Percentiles rank a stretch among this genome's conserved stretches.
Evolutionary conservation across 1,140 invertebrate genomes (phyloP).

Genomic region (Penaeus japonicus): DNA sequence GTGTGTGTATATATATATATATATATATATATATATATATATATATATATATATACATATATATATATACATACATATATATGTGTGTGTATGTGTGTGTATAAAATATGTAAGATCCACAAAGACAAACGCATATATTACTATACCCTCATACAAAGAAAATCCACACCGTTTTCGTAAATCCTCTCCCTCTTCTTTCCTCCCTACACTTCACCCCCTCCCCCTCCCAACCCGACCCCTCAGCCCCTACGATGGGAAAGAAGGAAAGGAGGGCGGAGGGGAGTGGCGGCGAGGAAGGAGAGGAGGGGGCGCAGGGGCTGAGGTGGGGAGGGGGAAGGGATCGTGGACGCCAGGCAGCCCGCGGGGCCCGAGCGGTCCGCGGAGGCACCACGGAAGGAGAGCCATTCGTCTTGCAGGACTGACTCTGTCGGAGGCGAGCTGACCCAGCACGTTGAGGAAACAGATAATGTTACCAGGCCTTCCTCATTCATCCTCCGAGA

Average conservation of each 20-base stretch:
- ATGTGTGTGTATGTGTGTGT: no score
- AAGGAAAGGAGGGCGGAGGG: background rate
- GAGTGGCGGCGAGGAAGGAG: background rate
- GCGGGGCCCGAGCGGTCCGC: background rate
- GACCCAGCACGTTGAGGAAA: conserved; percentile 21
- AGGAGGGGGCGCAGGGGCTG: background rate
- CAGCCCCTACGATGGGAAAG: background rate
- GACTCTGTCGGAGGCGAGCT: conserved; percentile 21
- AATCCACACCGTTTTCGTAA: background rate
- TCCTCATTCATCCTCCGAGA: conserved; percentile 18
- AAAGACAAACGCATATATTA: background rate
- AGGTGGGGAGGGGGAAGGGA: background rate
- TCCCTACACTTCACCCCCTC: background rate
- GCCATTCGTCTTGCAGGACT: conserved; percentile 24
- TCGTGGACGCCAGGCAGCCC: no score
- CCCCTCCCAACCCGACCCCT: background rate
- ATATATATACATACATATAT: no score
- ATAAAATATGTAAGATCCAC: background rate
- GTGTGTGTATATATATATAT: no score
- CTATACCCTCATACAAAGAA: no score
- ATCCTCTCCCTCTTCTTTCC: background rate
- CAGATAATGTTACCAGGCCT: conserved; percentile 23
- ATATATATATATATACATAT: no score
- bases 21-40: no score
- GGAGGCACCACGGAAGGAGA: conserved; percentile 16